Evolutionary conservation across 2,797 vertebrate species (phyloP).

Genomic region (Balearica regulorum): DNA sequence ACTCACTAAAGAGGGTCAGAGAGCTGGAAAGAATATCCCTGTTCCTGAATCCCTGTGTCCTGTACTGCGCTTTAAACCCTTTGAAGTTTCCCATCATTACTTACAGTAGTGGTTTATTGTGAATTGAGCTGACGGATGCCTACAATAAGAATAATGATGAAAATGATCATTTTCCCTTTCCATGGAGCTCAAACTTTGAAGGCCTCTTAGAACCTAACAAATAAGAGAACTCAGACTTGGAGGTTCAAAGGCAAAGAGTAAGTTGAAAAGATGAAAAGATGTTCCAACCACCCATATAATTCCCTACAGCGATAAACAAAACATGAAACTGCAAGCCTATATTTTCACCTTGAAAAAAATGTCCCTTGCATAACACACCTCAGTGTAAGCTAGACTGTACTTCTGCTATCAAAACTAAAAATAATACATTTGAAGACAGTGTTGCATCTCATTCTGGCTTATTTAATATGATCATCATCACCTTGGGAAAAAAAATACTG

Average conservation of each 20-base stretch:
- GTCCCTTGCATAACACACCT: not conserved
- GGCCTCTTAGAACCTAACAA: not conserved
- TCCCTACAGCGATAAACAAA: constrained; percentile 18
- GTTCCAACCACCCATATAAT: not conserved
- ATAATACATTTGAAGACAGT: not conserved
- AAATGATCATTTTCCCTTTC: not conserved
- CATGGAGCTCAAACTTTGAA: not conserved
- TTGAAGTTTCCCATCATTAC: not conserved
- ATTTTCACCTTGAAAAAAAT: constrained; percentile 15
- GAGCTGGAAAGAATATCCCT: not conserved
- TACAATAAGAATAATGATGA: not conserved
- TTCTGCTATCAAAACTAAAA: not conserved
- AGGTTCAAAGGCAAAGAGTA: constrained; percentile 15
- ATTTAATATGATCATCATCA: not conserved
- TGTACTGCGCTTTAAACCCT: not conserved
- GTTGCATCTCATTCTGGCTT: not conserved
- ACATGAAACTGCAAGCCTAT: not conserved
- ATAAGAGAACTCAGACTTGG: not conserved
- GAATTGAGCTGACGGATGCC: not conserved
- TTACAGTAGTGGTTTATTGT: not conserved
- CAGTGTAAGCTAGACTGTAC: not conserved
- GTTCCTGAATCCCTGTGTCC: not conserved
- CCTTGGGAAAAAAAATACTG: not conserved
- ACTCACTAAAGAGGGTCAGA: not conserved
- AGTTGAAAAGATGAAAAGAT: constrained; percentile 14